Conservation (phyloP, 1,140 invertebrate genomes). For the Drusus annulatus region DNA sequence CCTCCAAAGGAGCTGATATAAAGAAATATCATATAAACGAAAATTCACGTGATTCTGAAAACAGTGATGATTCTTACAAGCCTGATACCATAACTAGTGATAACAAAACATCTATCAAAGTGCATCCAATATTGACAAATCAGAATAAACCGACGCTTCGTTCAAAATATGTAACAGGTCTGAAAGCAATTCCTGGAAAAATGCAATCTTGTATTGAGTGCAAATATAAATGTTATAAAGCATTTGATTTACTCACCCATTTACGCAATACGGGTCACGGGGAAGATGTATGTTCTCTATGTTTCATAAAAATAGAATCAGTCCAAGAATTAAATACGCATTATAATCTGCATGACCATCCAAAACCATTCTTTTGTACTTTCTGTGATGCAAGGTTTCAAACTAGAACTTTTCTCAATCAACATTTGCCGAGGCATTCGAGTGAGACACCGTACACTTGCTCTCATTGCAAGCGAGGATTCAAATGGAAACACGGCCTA, state of each 20-base stretch:
- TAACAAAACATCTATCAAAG: background rate
- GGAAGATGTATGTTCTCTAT: conserved; percentile 70
- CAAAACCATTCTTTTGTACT: conserved; percentile 72
- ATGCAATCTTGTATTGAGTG: conserved; percentile 66
- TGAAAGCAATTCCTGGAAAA: conserved; percentile 60
- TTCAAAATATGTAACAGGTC: conserved; percentile 28
- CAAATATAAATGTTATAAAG: conserved; percentile 65
- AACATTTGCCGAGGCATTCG: conserved; percentile 74
- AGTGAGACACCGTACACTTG: conserved; percentile 74
- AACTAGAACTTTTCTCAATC: conserved; percentile 69
- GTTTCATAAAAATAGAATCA: conserved; percentile 67
- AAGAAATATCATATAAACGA: background rate
- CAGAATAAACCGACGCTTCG: background rate
- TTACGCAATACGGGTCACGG: conserved; percentile 68
- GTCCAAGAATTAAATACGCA: conserved; percentile 67
- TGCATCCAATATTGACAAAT: background rate
- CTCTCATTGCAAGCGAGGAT: conserved; percentile 73
- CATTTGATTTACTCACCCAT: conserved; percentile 65
- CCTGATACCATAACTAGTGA: background rate
- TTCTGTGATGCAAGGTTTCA: conserved; percentile 71
- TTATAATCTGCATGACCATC: conserved; percentile 68
- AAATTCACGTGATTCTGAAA: conserved; percentile 29
- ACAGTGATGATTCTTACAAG: background rate
- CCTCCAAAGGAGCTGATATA: background rate
- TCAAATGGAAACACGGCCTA: conserved; percentile 77